Evolutionary conservation across 2,113 vertebrate species (phyloP), one percentile per base, ranked within the genome.

Genomic region (Oreotrochilus melanogaster): DNA sequence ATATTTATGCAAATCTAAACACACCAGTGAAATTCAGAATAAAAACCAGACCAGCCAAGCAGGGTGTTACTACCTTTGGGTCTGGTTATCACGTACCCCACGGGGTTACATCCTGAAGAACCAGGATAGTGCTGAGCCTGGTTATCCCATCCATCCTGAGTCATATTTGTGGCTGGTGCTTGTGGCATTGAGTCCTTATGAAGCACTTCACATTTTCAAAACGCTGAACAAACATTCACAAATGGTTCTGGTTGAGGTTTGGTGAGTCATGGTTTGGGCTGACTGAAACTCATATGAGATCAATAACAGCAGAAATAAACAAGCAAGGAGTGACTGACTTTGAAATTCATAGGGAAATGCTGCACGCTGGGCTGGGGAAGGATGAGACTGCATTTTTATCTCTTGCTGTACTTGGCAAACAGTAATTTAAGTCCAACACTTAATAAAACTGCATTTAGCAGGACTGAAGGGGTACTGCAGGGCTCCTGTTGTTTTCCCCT

Each of bases 211-310:
- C 7, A 0, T 95, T 47, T 86, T 74, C 83, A 91, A 85, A 85
- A n/a, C 24, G 87, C 91, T 89, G 87, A 92, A 89, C 85, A 91
- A 89, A 96, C 91, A 80, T 1, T 65, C 76, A 61, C 81, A 79
- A 57, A 73, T 70, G 24, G 86, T 80, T 86, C 90, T 91, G 85
- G 78, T 88, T 95, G 96, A 92, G 94, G 93, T 96, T 92, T 95
- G 92, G 94, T 95, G 96, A 95, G 89, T 97, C 96, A 96, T 7
- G 94, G 56, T 92, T 83, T 61, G 92, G 73, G 86, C 93, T 88
- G 85, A 51, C 88, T 88, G 94, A 93, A 89, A 88, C 89, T 88
- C 10, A 0, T 75, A 7, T n/a, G 72, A 25, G 88, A 79, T 65
- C 93, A 76, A 37, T 61, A 86, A 79, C 78, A 89, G 87, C 86